A percentile compares a stretch with the other conserved stretches of the same genome.
phyloP scores from a whole-genome alignment of 2,113 vertebrate genomes.

The Bos javanicus region DNA sequence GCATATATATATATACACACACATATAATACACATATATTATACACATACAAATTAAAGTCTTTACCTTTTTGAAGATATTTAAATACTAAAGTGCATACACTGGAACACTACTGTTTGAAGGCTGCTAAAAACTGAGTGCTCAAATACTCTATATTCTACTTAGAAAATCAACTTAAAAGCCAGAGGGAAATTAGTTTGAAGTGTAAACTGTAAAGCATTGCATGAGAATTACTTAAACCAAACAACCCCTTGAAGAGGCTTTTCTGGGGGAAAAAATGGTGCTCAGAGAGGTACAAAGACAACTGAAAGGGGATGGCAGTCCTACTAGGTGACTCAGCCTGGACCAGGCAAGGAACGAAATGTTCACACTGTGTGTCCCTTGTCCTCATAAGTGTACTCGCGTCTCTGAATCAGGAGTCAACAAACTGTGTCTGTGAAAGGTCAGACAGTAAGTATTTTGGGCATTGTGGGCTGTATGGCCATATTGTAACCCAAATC shows the following conservation, averaged over 20 bases:
- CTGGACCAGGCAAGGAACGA: not conserved
- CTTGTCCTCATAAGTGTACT: not conserved
- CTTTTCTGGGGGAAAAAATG: not conserved
- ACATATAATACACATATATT: not conserved
- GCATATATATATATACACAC: not conserved
- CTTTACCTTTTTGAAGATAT: not conserved
- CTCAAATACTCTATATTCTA: not conserved
- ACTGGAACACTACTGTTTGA: not conserved
- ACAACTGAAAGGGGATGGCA: not conserved
- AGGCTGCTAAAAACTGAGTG: not conserved
- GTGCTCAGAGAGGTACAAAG: not conserved
- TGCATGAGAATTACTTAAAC: not conserved
- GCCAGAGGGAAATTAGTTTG: not conserved
- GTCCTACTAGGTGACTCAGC: not conserved
- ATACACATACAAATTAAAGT: not conserved
- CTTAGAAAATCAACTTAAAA: not conserved
- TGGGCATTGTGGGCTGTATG: not conserved
- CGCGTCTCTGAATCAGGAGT: not conserved
- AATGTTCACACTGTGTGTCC: not conserved
- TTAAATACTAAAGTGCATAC: not conserved
- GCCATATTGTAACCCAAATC: not conserved
- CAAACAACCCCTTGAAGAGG: not conserved
- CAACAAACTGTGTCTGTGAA: not conserved
- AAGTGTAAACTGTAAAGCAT: not conserved
- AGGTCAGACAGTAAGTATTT: not conserved